phyloP scores from a whole-genome alignment of 2,797 vertebrate genomes.

The Leptoclinus maculatus region DNA sequence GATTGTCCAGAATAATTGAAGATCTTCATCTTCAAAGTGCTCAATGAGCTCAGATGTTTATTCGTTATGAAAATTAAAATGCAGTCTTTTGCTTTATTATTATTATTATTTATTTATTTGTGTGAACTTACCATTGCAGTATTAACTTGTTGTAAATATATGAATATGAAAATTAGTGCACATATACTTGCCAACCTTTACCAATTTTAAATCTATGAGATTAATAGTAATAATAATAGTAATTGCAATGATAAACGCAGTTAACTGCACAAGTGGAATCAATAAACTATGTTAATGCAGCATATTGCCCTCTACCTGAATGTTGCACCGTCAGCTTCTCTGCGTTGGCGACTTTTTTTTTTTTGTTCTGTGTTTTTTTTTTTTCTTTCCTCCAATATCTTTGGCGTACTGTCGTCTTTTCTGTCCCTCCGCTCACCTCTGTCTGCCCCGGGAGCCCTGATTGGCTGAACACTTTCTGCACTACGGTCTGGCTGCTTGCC shows the following conservation, averaged over 20 bases:
- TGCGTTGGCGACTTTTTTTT: conserved; percentile 42
- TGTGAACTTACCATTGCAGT: not conserved
- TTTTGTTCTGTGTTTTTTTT: conserved; percentile 14
- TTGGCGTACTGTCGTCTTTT: conserved; percentile 36
- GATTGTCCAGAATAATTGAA: not conserved
- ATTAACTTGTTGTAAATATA: not conserved
- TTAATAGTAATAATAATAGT: not conserved
- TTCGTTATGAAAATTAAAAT: not conserved
- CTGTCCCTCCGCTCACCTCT: conserved; percentile 72
- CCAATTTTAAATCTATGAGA: not conserved
- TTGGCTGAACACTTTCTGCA: conserved; percentile 89
- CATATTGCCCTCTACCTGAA: conserved; percentile 21
- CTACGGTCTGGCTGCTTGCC: conserved; percentile 88
- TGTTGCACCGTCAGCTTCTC: conserved; percentile 55
- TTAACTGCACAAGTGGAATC: conserved; percentile 21
- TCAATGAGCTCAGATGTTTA: not conserved
- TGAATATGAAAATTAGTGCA: not conserved
- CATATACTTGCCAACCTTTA: not conserved
- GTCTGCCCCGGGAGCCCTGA: conserved; percentile 84
- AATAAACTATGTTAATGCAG: conserved; percentile 17
- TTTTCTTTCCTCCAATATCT: conserved; percentile 42
- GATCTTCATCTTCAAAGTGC: no score
- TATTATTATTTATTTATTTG: not conserved
- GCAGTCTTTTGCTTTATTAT: not conserved
- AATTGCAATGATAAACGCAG: not conserved